phyloP scores from a whole-genome alignment of 2,797 vertebrate species.

The Jordanella pulchra region DNA sequence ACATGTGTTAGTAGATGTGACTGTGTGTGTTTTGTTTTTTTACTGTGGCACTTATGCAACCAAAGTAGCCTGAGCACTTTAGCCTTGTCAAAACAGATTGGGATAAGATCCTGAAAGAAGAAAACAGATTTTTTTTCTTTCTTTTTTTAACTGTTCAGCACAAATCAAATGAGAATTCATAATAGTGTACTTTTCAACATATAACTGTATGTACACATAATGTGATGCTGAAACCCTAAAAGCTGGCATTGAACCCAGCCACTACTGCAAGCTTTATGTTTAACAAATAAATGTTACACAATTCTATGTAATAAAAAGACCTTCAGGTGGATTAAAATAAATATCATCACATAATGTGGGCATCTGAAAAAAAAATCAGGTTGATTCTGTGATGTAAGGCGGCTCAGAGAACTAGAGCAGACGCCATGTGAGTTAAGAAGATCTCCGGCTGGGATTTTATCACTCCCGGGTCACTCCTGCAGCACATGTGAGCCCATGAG shows the following conservation, averaged over 20 bases:
- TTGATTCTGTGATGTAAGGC: conserved; percentile 10
- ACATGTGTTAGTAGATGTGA: conserved; percentile 15
- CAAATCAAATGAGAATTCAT: conserved; percentile 8
- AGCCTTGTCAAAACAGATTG: conserved; percentile 13
- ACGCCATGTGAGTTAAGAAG: conserved; percentile 36
- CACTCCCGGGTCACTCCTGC: conserved; percentile 1
- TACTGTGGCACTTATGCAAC: conserved; percentile 47
- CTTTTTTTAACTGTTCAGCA: not conserved
- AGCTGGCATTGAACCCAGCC: conserved; percentile 13
- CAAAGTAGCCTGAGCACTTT: conserved; percentile 53
- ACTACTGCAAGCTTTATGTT: conserved; percentile 6
- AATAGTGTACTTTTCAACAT: conserved; percentile 2
- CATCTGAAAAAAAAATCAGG: conserved; percentile 9
- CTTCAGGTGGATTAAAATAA: conserved; percentile 2
- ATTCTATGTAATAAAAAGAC: conserved; percentile 12
- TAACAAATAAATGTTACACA: too few relatives aligned
- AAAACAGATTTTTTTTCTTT: conserved; percentile 39
- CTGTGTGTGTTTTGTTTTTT: conserved; percentile 5
- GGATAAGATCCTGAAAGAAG: conserved; percentile 16
- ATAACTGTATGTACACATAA: conserved; percentile 16
- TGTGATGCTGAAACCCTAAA: conserved; percentile 4
- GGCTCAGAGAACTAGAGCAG: conserved; percentile 1
- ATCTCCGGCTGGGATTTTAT: conserved; percentile 29
- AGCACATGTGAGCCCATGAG: conserved; percentile 60
- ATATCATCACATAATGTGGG: conserved; percentile 26